phyloP scores from a whole-genome alignment of 2,113 vertebrate species.

The Plestiodon gilberti region DNA sequence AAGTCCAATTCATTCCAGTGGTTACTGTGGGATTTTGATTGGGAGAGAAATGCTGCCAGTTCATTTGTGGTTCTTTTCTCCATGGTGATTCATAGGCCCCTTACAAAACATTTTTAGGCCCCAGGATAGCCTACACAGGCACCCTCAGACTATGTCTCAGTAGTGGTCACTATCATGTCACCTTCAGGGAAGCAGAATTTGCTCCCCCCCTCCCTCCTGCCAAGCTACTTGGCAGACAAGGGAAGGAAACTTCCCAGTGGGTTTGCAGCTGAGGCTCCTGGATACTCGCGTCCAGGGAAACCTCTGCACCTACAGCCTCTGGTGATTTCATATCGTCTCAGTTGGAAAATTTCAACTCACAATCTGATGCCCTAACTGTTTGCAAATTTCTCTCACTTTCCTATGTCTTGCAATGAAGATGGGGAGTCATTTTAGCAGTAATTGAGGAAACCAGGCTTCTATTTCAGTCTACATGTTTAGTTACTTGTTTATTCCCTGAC shows the following conservation, averaged over 20 bases:
- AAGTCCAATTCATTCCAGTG: constrained; percentile 27
- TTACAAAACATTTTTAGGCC: neutral
- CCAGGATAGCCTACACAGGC: neutral
- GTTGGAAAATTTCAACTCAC: neutral
- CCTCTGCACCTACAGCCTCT: neutral
- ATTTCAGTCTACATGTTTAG: neutral
- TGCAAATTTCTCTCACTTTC: neutral
- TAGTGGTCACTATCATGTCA: neutral
- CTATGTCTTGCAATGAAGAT: neutral
- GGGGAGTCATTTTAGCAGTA: neutral
- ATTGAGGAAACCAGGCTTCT: neutral
- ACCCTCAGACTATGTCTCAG: neutral
- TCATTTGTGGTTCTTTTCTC: constrained; percentile 17
- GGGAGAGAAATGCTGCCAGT: constrained; percentile 15
- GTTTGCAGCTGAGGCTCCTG: neutral
- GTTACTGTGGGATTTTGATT: constrained; percentile 6
- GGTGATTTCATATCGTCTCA: neutral
- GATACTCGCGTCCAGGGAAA: neutral
- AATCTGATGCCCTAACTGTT: constrained; percentile 27
- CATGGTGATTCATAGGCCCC: constrained; percentile 24
- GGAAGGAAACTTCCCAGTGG: neutral
- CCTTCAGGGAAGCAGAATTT: neutral
- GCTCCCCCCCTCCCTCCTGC: neutral
- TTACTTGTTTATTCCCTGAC: neutral
- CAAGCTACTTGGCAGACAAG: neutral